Evolutionary conservation across 2,888 invertebrate genomes (phyloP).

Genomic region (Hydrotaea cyrtoneurina): DNA sequence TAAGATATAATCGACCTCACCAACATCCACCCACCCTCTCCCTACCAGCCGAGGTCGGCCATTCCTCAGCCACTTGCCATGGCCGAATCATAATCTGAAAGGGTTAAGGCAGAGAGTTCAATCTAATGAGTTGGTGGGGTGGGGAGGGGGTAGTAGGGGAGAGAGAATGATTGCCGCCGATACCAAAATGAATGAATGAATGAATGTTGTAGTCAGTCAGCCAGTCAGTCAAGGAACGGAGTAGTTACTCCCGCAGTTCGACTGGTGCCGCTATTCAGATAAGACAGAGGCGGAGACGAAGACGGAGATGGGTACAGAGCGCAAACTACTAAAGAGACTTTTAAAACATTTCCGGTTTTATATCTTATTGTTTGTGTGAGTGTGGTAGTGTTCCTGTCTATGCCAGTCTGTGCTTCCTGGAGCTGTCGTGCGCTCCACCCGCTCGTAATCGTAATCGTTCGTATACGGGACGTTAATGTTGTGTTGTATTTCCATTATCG

Average conservation of each 20-base stretch:
- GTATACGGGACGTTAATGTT: constrained; percentile 48
- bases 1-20: constrained; percentile 58
- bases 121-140: constrained; percentile 43
- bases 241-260: constrained; percentile 35
- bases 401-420: constrained; percentile 39
- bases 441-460: constrained; percentile 22
- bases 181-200: constrained; percentile 46
- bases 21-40: not conserved
- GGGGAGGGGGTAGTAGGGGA: not conserved
- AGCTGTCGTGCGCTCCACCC: constrained; percentile 32
- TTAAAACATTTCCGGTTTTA: constrained; percentile 66
- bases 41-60: not conserved
- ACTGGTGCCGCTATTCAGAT: constrained; percentile 23
- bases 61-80: constrained; percentile 60
- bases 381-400: constrained; percentile 55
- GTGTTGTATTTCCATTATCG: constrained; percentile 62
- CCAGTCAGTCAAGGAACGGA: constrained; percentile 43
- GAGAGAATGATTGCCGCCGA: constrained; percentile 48
- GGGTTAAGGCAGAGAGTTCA: constrained; percentile 44
- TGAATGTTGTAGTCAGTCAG: constrained; percentile 56
- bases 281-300: constrained; percentile 45
- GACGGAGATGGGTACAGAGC: constrained; percentile 11
- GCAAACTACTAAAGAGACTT: constrained; percentile 42
- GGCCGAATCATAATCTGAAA: constrained; percentile 19
- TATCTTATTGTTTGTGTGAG: constrained; percentile 53